Evolutionary conservation across 2,797 vertebrate genomes (phyloP).

Genomic region (Pantherophis vulpinus): DNA sequence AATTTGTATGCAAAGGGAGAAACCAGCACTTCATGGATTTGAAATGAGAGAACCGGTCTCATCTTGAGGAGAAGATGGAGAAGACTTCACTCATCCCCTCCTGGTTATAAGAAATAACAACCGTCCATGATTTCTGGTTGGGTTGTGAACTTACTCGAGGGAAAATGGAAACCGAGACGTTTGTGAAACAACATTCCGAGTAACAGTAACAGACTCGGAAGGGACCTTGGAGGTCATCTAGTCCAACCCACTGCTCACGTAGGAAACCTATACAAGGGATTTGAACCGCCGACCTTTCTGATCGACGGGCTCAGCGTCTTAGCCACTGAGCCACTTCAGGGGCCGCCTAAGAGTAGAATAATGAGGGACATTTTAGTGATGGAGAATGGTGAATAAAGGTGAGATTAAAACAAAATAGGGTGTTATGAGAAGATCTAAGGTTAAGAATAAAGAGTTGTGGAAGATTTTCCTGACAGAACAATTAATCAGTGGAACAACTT

Average conservation of each 20-base stretch:
- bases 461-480: too few species aligned
- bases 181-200: not conserved
- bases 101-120: not conserved
- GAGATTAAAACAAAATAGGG: not conserved
- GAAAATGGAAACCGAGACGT: not conserved
- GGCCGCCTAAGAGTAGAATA: not conserved
- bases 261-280: too few species aligned
- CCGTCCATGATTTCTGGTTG: not conserved
- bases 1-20: not conserved
- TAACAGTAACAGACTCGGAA: too few species aligned
- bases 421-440: not conserved
- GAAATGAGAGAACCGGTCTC: not conserved
- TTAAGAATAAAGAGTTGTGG: not conserved
- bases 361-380: not conserved
- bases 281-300: too few species aligned
- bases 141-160: not conserved
- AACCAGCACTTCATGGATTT: not conserved
- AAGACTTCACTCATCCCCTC: not conserved
- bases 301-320: too few species aligned
- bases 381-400: not conserved
- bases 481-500: too few species aligned
- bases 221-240: too few species aligned
- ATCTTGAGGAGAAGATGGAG: not conserved
- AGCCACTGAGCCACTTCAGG: too few species aligned
- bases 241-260: too few species aligned